Base-by-base conservation (phyloP, 2,888 invertebrate species). In the Laothoe populi region DNA sequence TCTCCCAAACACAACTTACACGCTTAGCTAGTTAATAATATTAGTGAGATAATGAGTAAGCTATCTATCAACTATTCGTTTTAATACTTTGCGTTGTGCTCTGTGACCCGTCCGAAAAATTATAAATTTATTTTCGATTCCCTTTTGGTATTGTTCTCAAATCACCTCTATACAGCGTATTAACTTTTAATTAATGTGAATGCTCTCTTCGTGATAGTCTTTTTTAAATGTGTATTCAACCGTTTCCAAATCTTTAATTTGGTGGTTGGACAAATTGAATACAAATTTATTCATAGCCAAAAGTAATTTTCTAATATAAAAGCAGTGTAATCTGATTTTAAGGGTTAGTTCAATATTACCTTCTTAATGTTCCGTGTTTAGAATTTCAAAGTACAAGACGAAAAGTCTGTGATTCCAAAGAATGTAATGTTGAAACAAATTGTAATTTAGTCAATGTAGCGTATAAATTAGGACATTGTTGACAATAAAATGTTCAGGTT, bases 271-370 rank as follows among this genome's bases (percentile, higher is more conserved):
- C 5, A 16, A 53, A 53, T 31, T 31, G 11, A 31, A 31, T 16
- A 53, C 31, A 53, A 53, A 53, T 19, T 53, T 53, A 53, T 53
- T 53, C 49, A 53, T 53, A 19, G 49, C 19, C n/a, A 4, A 26
- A 16, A 16, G 10, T 19, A 48, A 31, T 31, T 59, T 44, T 46
- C 46, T 48, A 31, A 31, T 53, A 53, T 31, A 31, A 53, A 31
- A 53, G 16, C 49, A 31, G 16, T 53, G 10, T 19, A 19, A 49
- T 53, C 10, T 53, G 31, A 19, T 31, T 53, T 35, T 31, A 31
- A 19, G 31, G 31, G 31, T 53, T 31, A 31, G 26, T 49, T 16
- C 2, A 24, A 48, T 24, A 48, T 26, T 49, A 49, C 26, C 13
- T 4, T 8, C 10, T 53, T 53, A 31, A 53, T 13, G 49, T 31